Evolutionary conservation across 2,888 invertebrate species (phyloP).

Genomic region (Capitulum mitella): DNA sequence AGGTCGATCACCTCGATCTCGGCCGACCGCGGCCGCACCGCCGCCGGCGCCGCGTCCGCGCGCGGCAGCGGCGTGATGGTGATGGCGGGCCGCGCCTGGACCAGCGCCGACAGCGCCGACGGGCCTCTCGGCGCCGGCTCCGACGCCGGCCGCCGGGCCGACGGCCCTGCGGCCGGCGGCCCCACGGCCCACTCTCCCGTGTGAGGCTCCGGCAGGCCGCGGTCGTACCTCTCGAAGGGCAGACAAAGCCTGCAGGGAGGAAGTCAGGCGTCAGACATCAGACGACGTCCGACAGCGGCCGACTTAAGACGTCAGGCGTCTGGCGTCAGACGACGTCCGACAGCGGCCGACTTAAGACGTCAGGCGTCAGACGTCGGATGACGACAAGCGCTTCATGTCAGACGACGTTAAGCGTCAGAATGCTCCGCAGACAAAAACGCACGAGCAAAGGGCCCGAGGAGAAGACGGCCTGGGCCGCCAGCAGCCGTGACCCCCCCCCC

Average conservation of each 20-base stretch:
- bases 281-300: too few relatives aligned
- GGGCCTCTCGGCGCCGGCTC: neutral
- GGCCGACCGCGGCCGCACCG: neutral
- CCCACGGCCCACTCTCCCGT: neutral
- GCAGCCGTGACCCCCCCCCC: too few relatives aligned
- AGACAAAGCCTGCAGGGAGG: neutral
- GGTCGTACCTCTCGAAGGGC: conserved; percentile 9
- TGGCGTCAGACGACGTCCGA: too few relatives aligned
- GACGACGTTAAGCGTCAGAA: too few relatives aligned
- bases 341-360: too few relatives aligned
- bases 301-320: too few relatives aligned
- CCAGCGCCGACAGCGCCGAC: conserved; percentile 10
- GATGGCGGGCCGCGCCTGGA: conserved; percentile 32
- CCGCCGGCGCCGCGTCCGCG: conserved; percentile 3
- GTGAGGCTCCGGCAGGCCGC: neutral
- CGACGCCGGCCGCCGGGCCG: neutral
- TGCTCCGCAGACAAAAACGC: too few relatives aligned
- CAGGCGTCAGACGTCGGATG: too few relatives aligned
- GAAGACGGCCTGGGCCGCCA: too few relatives aligned
- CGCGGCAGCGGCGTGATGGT: conserved; percentile 37
- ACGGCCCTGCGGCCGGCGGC: neutral
- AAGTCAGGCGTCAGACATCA: too few relatives aligned
- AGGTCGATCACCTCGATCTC: conserved; percentile 21
- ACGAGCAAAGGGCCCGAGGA: too few relatives aligned
- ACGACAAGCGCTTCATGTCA: too few relatives aligned